These are phyloP conservation scores for Aphidius ervi DNA, from an alignment of 1,140 invertebrate genomes.

Conservation along the genomic window DNA sequence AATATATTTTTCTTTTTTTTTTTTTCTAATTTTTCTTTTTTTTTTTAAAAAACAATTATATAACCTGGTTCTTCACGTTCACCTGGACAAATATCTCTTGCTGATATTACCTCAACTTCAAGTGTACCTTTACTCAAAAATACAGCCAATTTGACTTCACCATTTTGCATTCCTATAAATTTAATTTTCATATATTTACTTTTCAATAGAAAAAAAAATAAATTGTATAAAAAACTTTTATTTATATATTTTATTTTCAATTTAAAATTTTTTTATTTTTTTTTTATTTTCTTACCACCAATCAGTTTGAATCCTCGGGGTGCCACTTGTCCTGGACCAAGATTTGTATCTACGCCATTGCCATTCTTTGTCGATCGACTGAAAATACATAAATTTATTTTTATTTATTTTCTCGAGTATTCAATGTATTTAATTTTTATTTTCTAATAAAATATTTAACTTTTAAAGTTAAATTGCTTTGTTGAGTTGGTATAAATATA, in stretches of 20 bases:
- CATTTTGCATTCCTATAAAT: conserved; percentile 59
- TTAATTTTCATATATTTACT: conserved; percentile 3
- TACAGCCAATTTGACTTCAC: conserved; percentile 82
- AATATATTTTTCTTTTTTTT: background rate
- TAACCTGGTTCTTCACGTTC: conserved; percentile 57
- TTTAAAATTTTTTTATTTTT: conserved; percentile 5
- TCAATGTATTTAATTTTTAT: background rate
- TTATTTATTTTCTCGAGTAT: background rate
- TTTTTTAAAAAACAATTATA: background rate
- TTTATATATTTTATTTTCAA: conserved; percentile 1
- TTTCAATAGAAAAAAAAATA: background rate
- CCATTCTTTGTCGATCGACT: conserved; percentile 44
- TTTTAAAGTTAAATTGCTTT: background rate
- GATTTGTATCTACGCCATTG: conserved; percentile 50
- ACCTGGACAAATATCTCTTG: conserved; percentile 54
- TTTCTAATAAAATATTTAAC: background rate
- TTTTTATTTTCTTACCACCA: conserved; percentile 34
- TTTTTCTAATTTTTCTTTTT: background rate
- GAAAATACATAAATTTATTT: conserved; percentile 17
- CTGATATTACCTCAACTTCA: conserved; percentile 79
- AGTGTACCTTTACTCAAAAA: conserved; percentile 87
- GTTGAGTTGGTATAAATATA: background rate
- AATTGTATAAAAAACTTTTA: conserved; percentile 12
- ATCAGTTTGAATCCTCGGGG: conserved; percentile 65
- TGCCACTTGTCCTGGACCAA: conserved; percentile 75